phyloP scores from a whole-genome alignment of 2,113 vertebrate species.

The Anhinga rufa region DNA sequence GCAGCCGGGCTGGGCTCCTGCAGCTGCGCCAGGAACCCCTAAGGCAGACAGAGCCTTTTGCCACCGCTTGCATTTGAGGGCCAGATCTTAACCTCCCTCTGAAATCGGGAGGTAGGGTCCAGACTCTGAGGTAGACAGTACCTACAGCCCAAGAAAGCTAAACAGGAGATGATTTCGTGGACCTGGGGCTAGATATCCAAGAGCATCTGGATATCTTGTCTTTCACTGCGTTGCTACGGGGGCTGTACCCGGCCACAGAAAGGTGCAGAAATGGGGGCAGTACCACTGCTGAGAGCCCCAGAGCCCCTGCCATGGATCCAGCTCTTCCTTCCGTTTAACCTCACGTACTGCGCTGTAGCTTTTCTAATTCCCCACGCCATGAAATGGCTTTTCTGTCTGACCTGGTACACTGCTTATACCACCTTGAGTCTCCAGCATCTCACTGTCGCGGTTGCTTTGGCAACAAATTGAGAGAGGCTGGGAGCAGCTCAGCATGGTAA shows the following conservation, averaged over 20 bases:
- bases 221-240: not conserved
- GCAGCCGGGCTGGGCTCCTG: not conserved
- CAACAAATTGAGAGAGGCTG: not conserved
- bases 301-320: not conserved
- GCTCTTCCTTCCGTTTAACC: not conserved
- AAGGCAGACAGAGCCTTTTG: not conserved
- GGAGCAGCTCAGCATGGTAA: not conserved
- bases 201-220: not conserved
- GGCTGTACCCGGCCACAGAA: not conserved
- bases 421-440: not conserved
- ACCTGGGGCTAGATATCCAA: not conserved
- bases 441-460: not conserved
- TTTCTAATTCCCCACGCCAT: not conserved
- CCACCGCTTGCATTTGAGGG: not conserved
- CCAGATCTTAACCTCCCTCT: not conserved
- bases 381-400: not conserved
- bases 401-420: not conserved
- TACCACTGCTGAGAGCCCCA: not conserved
- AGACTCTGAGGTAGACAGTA: not conserved
- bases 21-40: not conserved
- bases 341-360: rapidly evolving
- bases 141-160: not conserved
- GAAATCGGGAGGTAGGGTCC: not conserved
- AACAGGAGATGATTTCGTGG: not conserved
- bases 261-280: not conserved